Percentiles rank a stretch among this genome's conserved stretches.
Evolutionary conservation across 2,888 invertebrate species (phyloP).

Genomic region (Nomada goodeniana): DNA sequence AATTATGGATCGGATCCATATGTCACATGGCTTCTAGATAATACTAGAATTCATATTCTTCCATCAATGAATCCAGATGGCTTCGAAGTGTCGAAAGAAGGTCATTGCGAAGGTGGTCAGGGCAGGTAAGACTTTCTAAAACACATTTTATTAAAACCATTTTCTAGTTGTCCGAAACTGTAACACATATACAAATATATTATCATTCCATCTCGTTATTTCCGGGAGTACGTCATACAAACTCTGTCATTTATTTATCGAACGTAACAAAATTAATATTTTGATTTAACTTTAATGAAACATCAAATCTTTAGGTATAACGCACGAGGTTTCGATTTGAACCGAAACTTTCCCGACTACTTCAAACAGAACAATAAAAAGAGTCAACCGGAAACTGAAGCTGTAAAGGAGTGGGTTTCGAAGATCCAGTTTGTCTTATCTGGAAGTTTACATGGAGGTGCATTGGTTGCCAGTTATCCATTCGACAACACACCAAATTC

Average conservation of each 20-base stretch:
- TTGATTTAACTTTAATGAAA: background rate
- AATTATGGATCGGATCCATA: conserved; percentile 93
- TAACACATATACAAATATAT: background rate
- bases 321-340: conserved; percentile 94
- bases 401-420: conserved; percentile 97
- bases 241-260: no score
- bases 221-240: no score
- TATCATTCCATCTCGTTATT: no score
- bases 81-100: conserved; percentile 95
- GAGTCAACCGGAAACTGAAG: conserved; percentile 97
- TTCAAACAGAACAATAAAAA: conserved; percentile 95
- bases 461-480: conserved; percentile 98
- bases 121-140: conserved; percentile 88
- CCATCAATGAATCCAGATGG: conserved; percentile 99
- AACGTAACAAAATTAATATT: no score
- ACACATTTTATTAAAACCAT: background rate
- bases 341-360: conserved; percentile 98
- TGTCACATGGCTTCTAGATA: conserved; percentile 95
- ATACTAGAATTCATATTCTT: conserved; percentile 98
- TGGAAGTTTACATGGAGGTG: conserved; percentile 97
- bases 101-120: conserved; percentile 93
- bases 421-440: conserved; percentile 97
- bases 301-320: conserved; percentile 88
- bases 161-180: no score
- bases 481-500: conserved; percentile 98